Percentiles rank a stretch among this genome's conserved stretches.
phyloP scores from a whole-genome alignment of 2,113 vertebrate genomes.

The Oenanthe oenanthe region DNA sequence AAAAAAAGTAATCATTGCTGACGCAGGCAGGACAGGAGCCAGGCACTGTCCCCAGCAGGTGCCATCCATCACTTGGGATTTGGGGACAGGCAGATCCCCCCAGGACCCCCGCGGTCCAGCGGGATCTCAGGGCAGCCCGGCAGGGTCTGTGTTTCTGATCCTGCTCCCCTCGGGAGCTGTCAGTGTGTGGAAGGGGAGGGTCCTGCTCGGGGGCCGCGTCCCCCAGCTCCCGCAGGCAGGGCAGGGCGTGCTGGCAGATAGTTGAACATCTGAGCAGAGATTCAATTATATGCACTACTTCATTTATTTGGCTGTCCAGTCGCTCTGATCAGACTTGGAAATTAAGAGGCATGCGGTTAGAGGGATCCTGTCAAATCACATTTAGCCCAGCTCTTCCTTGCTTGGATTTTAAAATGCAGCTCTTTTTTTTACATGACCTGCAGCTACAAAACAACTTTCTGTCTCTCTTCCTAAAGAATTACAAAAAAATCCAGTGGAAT shows the following conservation, averaged over 20 bases:
- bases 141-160: not conserved
- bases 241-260: not conserved
- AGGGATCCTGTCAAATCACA: slow-evolving; percentile 50
- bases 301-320: slow-evolving; percentile 50
- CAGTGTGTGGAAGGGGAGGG: not conserved
- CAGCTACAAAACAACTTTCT: slow-evolving; percentile 57
- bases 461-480: not conserved
- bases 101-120: not conserved
- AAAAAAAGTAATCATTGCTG: not conserved
- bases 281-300: slow-evolving; percentile 56
- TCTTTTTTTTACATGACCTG: slow-evolving; percentile 36
- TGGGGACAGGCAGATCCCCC: not conserved
- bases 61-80: not conserved
- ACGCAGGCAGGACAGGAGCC: not conserved
- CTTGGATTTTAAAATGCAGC: slow-evolving; percentile 2
- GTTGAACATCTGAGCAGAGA: slow-evolving; percentile 17
- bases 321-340: slow-evolving; percentile 55
- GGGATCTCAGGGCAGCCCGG: not conserved
- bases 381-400: slow-evolving; percentile 10
- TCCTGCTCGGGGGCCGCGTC: not conserved
- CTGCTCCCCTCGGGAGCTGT: not conserved
- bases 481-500: not conserved
- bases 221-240: not conserved
- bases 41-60: not conserved
- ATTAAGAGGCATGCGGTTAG: slow-evolving; percentile 45